Percentiles rank a stretch among this genome's conserved stretches.
Evolutionary conservation across 2,888 invertebrate species (phyloP).

Genomic region (Linhomoeus sp.): DNA sequence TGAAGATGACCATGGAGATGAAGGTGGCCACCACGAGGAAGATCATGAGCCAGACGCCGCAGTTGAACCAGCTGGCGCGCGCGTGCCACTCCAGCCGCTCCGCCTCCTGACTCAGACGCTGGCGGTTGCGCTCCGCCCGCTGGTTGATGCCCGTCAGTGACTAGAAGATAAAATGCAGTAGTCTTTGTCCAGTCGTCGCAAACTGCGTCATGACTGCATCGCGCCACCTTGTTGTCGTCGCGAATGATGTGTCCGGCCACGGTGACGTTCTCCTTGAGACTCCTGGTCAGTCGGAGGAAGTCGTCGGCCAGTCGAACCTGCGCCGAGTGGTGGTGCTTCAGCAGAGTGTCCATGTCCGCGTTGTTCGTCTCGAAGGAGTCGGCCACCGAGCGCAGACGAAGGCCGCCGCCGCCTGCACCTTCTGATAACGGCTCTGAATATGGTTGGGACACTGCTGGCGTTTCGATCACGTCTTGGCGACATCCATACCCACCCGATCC

Average conservation of each 20-base stretch:
- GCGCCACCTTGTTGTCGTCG: constrained; percentile 58
- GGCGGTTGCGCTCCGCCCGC: constrained; percentile 55
- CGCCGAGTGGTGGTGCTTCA: constrained; percentile 65
- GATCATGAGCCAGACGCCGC: constrained; percentile 84
- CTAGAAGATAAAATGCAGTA: constrained; percentile 31
- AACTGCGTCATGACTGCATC: not conserved
- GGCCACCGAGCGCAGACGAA: constrained; percentile 9
- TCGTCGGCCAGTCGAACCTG: constrained; percentile 83
- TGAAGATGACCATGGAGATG: constrained; percentile 76
- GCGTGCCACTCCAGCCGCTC: constrained; percentile 63
- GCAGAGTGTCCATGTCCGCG: constrained; percentile 55
- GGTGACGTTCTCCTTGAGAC: constrained; percentile 68
- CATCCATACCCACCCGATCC: not conserved
- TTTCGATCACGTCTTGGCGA: too few relatives aligned
- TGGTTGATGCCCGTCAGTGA: constrained; percentile 52
- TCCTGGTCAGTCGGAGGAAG: constrained; percentile 67
- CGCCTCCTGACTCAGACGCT: constrained; percentile 55
- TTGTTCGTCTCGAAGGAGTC: constrained; percentile 5
- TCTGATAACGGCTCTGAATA: not conserved
- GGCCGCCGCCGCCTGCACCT: constrained; percentile 35
- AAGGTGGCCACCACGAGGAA: constrained; percentile 62
- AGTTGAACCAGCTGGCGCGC: constrained; percentile 58
- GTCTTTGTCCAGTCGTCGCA: not conserved
- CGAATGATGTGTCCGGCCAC: constrained; percentile 71
- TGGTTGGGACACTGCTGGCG: too few relatives aligned